A percentile compares a stretch with the other conserved stretches of the same genome.
These are phyloP conservation scores for Turdus rufiventris DNA, from an alignment of 2,113 vertebrate genomes.

Conservation along the genomic window DNA sequence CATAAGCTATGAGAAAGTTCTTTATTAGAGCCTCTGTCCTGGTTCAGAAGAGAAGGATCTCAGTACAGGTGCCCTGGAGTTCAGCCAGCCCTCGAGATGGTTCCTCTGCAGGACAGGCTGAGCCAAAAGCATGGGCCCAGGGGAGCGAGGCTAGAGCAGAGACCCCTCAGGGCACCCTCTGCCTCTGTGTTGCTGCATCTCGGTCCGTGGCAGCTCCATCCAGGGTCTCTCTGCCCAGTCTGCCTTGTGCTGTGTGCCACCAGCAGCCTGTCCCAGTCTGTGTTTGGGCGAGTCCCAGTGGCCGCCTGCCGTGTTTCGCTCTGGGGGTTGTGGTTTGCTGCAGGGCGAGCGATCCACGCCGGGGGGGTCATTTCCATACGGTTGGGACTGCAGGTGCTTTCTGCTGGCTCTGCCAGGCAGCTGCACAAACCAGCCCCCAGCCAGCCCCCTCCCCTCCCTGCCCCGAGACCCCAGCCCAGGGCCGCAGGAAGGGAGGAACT, in stretches of 20 bases:
- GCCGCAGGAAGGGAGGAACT: background rate
- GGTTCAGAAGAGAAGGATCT: background rate
- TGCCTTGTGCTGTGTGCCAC: background rate
- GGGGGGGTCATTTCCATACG: constrained; percentile 37
- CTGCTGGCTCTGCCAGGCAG: constrained; percentile 52
- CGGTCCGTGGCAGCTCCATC: background rate
- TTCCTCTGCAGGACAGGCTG: background rate
- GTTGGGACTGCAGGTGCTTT: constrained; percentile 65
- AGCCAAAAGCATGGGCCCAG: background rate
- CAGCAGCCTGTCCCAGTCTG: background rate
- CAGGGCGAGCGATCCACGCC: background rate
- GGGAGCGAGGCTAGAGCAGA: background rate
- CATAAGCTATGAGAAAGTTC: constrained; percentile 2
- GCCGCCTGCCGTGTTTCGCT: background rate
- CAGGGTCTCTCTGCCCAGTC: background rate
- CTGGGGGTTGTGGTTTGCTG: constrained; percentile 9
- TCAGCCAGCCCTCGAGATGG: background rate
- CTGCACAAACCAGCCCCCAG: background rate
- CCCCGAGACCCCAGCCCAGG: background rate
- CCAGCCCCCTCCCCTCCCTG: background rate
- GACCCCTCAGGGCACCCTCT: background rate
- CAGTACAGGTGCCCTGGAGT: constrained; percentile 30
- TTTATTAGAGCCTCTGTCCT: constrained; percentile 32
- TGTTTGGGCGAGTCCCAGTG: rapidly evolving
- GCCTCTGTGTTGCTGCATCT: background rate